These are phyloP conservation scores for Oryzias celebensis DNA, from an alignment of 2,113 vertebrate genomes.

Conservation along the genomic window DNA sequence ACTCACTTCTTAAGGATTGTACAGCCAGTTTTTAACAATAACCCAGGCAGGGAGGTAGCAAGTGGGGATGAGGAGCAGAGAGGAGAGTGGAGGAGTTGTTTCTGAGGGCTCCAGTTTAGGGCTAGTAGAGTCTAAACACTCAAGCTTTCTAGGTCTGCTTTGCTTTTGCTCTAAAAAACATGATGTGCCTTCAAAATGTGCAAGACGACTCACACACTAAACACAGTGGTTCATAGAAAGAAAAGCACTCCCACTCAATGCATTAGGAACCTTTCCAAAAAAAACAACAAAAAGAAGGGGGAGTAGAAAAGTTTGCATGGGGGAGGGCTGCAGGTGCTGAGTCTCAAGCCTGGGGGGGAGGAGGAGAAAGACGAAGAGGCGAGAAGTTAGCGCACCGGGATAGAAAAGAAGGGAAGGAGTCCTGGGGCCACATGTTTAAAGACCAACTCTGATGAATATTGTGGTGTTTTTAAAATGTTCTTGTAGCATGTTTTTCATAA, in stretches of 20 bases:
- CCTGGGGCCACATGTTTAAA: not conserved
- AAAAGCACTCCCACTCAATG: conserved; percentile 47
- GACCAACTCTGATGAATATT: too few relatives aligned
- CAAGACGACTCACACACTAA: conserved; percentile 21
- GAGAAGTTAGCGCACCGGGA: conserved; percentile 42
- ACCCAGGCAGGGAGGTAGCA: conserved; percentile 45
- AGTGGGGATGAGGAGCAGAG: conserved; percentile 20
- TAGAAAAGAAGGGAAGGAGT: conserved; percentile 12
- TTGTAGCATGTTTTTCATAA: too few relatives aligned
- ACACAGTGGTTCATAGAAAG: conserved; percentile 30
- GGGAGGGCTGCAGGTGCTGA: conserved; percentile 67
- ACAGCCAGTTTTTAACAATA: conserved; percentile 24
- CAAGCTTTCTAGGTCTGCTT: conserved; percentile 18
- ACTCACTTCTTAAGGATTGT: conserved; percentile 49
- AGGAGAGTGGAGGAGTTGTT: conserved; percentile 21
- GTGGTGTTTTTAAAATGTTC: too few relatives aligned
- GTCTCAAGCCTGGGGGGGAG: conserved; percentile 56
- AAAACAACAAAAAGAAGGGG: conserved; percentile 51
- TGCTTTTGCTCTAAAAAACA: conserved; percentile 8
- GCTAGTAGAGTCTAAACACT: conserved; percentile 38
- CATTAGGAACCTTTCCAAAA: conserved; percentile 51
- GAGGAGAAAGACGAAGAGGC: conserved; percentile 27
- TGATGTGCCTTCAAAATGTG: conserved; percentile 6
- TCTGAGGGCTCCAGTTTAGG: conserved; percentile 22
- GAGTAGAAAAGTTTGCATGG: conserved; percentile 40